Conservation (phyloP, 1,140 invertebrate genomes). For the Drosophila aff. region DNA sequence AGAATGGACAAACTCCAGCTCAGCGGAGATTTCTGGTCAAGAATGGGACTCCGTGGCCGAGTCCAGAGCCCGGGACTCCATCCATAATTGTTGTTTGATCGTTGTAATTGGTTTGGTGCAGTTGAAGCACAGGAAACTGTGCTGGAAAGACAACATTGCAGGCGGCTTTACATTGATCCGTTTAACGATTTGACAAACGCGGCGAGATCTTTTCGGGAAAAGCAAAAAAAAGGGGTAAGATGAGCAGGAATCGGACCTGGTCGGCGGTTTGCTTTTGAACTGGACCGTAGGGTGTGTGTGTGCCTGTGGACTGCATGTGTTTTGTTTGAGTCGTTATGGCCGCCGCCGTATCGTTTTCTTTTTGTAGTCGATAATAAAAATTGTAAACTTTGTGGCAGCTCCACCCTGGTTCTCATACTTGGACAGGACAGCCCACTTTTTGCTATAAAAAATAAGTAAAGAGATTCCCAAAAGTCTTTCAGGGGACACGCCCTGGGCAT, state of each 20-base stretch:
- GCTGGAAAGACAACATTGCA: constrained; percentile 54
- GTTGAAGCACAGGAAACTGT: constrained; percentile 69
- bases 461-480: constrained; percentile 10
- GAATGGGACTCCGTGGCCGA: constrained; percentile 26
- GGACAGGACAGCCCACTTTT: constrained; percentile 34
- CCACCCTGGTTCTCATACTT: constrained; percentile 17
- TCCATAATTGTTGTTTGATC: constrained; percentile 83
- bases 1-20: constrained; percentile 17
- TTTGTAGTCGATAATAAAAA: constrained; percentile 74
- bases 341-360: constrained; percentile 27
- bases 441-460: constrained; percentile 35
- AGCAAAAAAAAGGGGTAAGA: constrained; percentile 33
- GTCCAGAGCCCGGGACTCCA: constrained; percentile 31
- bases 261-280: constrained; percentile 44
- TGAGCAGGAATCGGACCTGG: constrained; percentile 16
- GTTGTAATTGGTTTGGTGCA: constrained; percentile 80
- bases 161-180: constrained; percentile 77
- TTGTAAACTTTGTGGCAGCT: constrained; percentile 65
- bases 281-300: constrained; percentile 7
- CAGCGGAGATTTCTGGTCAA: constrained; percentile 37
- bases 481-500: constrained; percentile 14
- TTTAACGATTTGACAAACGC: constrained; percentile 77
- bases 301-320: constrained; percentile 9
- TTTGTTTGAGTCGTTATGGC: constrained; percentile 48
- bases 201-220: constrained; percentile 36